These are phyloP conservation scores for Limanda limanda DNA, from an alignment of 2,113 vertebrate genomes.

Conservation along the genomic window DNA sequence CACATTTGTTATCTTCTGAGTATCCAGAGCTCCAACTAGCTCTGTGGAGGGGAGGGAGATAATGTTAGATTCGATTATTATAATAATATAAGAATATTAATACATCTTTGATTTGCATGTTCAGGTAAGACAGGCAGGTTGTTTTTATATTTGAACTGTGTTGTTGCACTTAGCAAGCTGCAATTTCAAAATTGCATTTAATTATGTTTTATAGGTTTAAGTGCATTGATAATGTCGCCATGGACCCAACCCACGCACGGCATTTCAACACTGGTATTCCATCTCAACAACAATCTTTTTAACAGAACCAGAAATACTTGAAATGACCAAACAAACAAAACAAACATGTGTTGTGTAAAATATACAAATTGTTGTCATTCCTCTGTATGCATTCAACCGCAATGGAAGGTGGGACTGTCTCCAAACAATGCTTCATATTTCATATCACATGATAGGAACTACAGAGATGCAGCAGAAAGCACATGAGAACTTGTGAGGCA, in stretches of 20 bases:
- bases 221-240: background rate
- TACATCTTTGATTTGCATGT: background rate
- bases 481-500: no score
- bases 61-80: background rate
- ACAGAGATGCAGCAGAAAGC: no score
- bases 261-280: background rate
- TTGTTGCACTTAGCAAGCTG: background rate
- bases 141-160: background rate
- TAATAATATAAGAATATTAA: no score
- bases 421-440: background rate
- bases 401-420: background rate
- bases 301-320: background rate
- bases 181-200: background rate
- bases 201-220: background rate
- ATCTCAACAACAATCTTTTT: slow-evolving; percentile 1
- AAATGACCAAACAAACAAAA: background rate
- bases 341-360: background rate
- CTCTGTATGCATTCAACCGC: no score
- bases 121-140: no score
- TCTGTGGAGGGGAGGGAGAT: slow-evolving; percentile 78
- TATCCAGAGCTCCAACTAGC: slow-evolving; percentile 88
- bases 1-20: slow-evolving; percentile 90
- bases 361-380: no score
- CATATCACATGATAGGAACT: no score
- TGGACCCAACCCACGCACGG: slow-evolving; percentile 13